Percentiles rank a stretch among this genome's conserved stretches.
Conservation (phyloP, 1,140 invertebrate genomes). For the Aplysia californica region DNA sequence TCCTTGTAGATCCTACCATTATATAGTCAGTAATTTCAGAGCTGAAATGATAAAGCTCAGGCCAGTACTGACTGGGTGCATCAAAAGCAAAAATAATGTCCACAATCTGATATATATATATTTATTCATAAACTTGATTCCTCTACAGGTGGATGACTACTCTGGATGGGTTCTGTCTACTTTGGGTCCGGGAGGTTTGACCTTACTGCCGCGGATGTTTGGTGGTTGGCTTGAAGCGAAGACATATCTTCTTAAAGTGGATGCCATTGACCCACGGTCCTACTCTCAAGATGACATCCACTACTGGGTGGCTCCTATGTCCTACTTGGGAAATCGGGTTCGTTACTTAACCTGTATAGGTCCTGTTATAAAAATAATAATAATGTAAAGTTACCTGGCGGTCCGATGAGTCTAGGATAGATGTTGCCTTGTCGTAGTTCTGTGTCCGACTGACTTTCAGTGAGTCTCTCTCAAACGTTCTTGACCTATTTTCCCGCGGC, state of each 20-base stretch:
- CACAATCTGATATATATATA: too few species aligned
- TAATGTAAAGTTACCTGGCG: too few species aligned
- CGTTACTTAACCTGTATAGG: constrained; percentile 7
- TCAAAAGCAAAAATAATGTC: too few species aligned
- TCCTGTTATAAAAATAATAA: too few species aligned
- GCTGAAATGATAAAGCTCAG: too few species aligned
- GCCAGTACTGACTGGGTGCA: too few species aligned
- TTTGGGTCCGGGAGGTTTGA: constrained; percentile 50
- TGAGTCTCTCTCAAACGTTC: too few species aligned
- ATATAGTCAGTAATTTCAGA: too few species aligned
- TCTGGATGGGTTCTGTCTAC: constrained; percentile 54
- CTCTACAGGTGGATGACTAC: constrained; percentile 68
- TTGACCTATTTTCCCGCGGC: too few species aligned
- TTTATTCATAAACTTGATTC: neutral
- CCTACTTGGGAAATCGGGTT: constrained; percentile 71
- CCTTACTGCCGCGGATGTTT: constrained; percentile 40
- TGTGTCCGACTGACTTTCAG: too few species aligned
- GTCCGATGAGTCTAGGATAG: neutral
- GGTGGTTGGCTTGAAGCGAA: constrained; percentile 49
- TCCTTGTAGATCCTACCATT: too few species aligned
- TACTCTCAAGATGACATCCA: constrained; percentile 70
- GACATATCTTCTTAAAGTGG: constrained; percentile 43
- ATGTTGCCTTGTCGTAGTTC: too few species aligned
- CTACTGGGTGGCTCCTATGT: constrained; percentile 88
- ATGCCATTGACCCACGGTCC: neutral